phyloP scores from a whole-genome alignment of 2,888 invertebrate species.

The Lithosia quadra region DNA sequence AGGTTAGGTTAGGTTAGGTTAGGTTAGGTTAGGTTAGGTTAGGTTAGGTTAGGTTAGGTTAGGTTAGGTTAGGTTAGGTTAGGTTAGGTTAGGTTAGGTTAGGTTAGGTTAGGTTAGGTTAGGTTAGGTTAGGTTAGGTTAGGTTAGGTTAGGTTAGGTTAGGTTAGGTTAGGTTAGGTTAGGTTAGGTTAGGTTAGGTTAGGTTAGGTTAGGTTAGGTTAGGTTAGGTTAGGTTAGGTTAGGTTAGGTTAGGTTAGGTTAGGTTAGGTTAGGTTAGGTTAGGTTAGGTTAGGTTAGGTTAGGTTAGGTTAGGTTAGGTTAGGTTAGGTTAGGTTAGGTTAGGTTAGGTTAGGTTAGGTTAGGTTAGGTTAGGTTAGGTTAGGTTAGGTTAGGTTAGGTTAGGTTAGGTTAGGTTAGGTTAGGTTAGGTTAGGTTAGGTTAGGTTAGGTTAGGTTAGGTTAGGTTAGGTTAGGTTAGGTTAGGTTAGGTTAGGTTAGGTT shows the following conservation, averaged over 20 bases:
- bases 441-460: no score
- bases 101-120: conserved; percentile 30
- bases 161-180: conserved; percentile 30
- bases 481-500: no score
- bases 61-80: not conserved
- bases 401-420: no score
- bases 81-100: conserved; percentile 29
- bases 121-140: conserved; percentile 30
- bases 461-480: no score
- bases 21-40: conserved; percentile 37
- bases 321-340: conserved; percentile 31
- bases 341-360: conserved; percentile 25
- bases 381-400: no score
- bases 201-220: conserved; percentile 29
- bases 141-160: conserved; percentile 25
- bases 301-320: conserved; percentile 31
- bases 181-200: conserved; percentile 30
- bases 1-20: conserved; percentile 36
- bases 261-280: conserved; percentile 30
- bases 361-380: no score
- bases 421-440: no score
- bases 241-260: conserved; percentile 13
- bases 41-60: conserved; percentile 28
- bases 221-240: conserved; percentile 26
- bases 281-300: conserved; percentile 32